Conservation (phyloP, 1,140 invertebrate genomes). For the Drosophila neocordata region DNA sequence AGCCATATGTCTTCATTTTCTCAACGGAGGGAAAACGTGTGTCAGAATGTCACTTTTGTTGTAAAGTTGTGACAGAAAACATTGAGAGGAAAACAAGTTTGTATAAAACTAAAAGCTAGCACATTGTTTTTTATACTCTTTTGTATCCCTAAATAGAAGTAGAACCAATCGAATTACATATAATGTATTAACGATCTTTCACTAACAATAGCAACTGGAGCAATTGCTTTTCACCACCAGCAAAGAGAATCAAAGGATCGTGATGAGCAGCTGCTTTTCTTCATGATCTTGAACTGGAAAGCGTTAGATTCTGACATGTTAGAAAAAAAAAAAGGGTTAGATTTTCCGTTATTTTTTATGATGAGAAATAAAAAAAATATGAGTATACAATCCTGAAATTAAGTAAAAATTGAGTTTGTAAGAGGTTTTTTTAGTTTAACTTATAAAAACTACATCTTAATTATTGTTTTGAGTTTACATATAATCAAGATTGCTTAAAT, state of each 20-base stretch:
- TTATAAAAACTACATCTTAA: too few species aligned
- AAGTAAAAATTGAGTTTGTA: too few species aligned
- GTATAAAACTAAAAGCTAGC: conserved; percentile 27
- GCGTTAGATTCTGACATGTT: conserved; percentile 61
- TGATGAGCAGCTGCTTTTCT: conserved; percentile 33
- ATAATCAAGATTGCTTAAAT: too few species aligned
- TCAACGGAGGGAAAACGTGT: conserved; percentile 34
- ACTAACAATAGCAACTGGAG: background rate
- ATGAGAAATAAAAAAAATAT: too few species aligned
- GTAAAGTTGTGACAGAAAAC: conserved; percentile 44
- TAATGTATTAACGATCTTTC: background rate
- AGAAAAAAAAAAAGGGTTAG: background rate
- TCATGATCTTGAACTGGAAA: conserved; percentile 30
- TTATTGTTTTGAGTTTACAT: too few species aligned
- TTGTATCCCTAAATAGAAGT: conserved; percentile 24
- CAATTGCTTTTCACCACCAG: conserved; percentile 25
- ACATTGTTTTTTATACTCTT: conserved; percentile 1
- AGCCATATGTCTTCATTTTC: conserved; percentile 66
- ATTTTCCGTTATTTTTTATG: too few species aligned
- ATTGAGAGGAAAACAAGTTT: conserved; percentile 36
- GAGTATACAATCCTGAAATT: too few species aligned
- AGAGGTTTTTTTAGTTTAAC: too few species aligned
- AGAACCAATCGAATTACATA: conserved; percentile 69
- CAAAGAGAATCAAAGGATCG: conserved; percentile 14
- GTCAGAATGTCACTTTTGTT: conserved; percentile 57